These are phyloP conservation scores for Catostomus latipinnis DNA, from an alignment of 2,797 vertebrate genomes.

Conservation along the genomic window DNA sequence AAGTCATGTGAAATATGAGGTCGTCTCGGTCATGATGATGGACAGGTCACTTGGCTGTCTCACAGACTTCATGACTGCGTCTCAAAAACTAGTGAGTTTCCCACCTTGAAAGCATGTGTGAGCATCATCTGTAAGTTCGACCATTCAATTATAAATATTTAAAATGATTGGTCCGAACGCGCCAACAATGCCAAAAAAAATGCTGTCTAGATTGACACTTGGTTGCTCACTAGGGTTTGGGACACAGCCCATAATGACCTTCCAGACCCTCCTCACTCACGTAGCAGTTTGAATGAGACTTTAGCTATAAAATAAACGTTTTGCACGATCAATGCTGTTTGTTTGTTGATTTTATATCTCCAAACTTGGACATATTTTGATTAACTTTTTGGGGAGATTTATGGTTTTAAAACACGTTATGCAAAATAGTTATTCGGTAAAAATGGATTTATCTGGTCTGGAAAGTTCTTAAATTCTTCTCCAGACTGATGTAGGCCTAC, in stretches of 20 bases:
- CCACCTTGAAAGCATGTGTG: background rate
- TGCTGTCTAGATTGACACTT: background rate
- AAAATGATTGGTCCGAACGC: background rate
- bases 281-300: background rate
- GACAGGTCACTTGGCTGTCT: slow-evolving; percentile 8
- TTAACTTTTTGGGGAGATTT: too few relatives aligned
- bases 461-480: background rate
- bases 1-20: background rate
- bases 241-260: slow-evolving; percentile 56
- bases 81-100: slow-evolving; percentile 9
- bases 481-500: too few relatives aligned
- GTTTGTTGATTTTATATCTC: background rate
- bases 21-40: slow-evolving; percentile 13
- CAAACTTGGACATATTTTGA: too few relatives aligned
- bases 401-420: background rate
- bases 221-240: background rate
- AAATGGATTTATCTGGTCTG: background rate
- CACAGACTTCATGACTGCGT: background rate
- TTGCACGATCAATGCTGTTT: background rate
- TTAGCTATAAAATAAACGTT: background rate
- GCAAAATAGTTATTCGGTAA: background rate
- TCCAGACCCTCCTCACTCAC: slow-evolving; percentile 62
- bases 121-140: background rate
- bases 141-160: too few relatives aligned
- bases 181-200: background rate